These are phyloP conservation scores for Rotaria socialis DNA, from an alignment of 2,888 invertebrate species.

Conservation along the genomic window DNA sequence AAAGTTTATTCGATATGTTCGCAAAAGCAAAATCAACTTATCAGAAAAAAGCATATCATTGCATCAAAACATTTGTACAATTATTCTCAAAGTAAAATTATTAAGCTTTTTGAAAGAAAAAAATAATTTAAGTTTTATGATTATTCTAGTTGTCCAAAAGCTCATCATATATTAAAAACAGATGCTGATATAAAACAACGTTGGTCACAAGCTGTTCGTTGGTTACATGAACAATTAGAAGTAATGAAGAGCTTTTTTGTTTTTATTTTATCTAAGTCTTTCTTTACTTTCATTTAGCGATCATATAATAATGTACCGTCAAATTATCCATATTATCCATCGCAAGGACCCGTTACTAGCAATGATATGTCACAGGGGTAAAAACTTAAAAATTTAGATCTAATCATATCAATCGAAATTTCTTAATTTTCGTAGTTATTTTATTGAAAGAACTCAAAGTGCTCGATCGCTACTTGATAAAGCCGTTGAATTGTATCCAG, in stretches of 20 bases:
- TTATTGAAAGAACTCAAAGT: constrained; percentile 85
- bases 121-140: neutral
- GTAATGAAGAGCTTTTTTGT: constrained; percentile 63
- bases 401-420: too few relatives aligned
- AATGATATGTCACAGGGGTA: constrained; percentile 35
- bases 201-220: constrained; percentile 82
- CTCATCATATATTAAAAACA: constrained; percentile 75
- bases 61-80: constrained; percentile 87
- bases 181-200: constrained; percentile 75
- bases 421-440: constrained; percentile 61
- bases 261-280: neutral
- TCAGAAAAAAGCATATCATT: constrained; percentile 92
- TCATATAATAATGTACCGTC: constrained; percentile 19
- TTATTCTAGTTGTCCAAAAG: constrained; percentile 62
- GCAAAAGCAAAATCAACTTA: constrained; percentile 85
- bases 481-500: constrained; percentile 68
- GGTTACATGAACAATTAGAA: constrained; percentile 90
- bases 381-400: neutral
- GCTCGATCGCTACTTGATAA: constrained; percentile 79
- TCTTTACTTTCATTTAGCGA: neutral
- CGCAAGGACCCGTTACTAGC: constrained; percentile 3
- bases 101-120: neutral
- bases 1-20: constrained; percentile 83
- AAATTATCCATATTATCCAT: constrained; percentile 32
- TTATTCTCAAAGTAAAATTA: constrained; percentile 70